Evolutionary conservation across 2,797 vertebrate genomes (phyloP), one percentile per base, ranked within the genome.

Genomic region (Pogonophryne albipinna): DNA sequence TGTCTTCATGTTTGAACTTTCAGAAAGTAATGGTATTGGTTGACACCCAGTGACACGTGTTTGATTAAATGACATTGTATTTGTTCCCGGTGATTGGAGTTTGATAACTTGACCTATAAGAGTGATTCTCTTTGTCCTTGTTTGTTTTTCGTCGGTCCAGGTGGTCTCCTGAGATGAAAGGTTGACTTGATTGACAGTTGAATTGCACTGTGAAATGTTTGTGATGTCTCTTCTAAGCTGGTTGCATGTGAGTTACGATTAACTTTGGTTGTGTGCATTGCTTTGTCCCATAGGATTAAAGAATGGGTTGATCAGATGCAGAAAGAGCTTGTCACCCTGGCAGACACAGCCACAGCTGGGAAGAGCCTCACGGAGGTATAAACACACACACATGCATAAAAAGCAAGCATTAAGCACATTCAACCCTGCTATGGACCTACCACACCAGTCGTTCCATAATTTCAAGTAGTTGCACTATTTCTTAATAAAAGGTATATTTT

Each of bases 261-360:
- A 76, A 60, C 60, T 77, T 60, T 71, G 51, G 13, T 42, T 81
- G 51, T 87, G 62, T 86, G 62, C 38, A 20, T 76, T 84, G 58
- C 80, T 79, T 86, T 86, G 79, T 80, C 88, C 78, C 57, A 16
- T 44, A 98, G 97, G 89, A 98, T 99, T 92, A 98, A 98, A 85
- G 96, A 96, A 62, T 99, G 98, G 98, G 98, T 98, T 78, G 96
- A 98, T 89, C 97, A 97, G 92, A 98, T 99, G 97, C 98, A 99
- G 89, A 96, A 96, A 80, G 97, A 99, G 80, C 96, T 99, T 0
- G 95, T 99, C 68, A 96, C 91, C 1, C 85, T 99, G 85, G 97
- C 96, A 67, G 96, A 96, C 80, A 96, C 95, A 1, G 97, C 97
- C 64, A 97, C 96, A 0, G 97, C 96, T 72, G 97, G 97, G 83